Evolutionary conservation across 1,140 invertebrate species (phyloP), one percentile per base, ranked within the genome.

Genomic region (Lordiphosa mommai): DNA sequence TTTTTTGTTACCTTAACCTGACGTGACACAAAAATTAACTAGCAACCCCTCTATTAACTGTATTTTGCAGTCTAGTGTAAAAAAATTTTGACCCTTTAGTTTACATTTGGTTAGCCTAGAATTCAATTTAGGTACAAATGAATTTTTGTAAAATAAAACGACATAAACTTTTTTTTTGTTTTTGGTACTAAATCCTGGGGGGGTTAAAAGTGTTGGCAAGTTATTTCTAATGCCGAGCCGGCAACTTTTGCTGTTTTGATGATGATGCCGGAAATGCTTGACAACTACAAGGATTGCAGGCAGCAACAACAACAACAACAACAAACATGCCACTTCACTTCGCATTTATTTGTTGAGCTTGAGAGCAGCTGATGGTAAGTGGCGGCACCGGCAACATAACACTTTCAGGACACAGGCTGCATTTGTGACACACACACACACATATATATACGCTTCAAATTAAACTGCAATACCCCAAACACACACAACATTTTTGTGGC

Each of bases 401-500:
- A 41, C 38, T 41, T 41, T 41, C 38, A 33, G 27, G 17, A 34
- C 61, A 13, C 29, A 44, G 20, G 50, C 46, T 27, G 51, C 9
- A 32, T 20, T 12, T 38, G 33, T 4, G 16, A 30, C 12, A 44
- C 40, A 27, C 37, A 32, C 27, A 41, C 30, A 59, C 9, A 27
- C 38, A 51, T 20, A 57, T 8, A 4, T 1, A 14, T 43, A 32
- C 46, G 51, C 63, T 59, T 60, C 17, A 33, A 50, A 68, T 68
- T 68, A 48, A 68, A 68, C 41, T 68, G 64, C 65, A 60, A 59
- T 7, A 47, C 27, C 44, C 27, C 30, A 47, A 43, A 44, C n/a
- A 30, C 41, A 12, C 23, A 40, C 16, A 40, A 43, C 40, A 27
- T 47, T 47, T 30, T 4, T 5, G 16, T 23, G 20, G 20, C 20